Evolutionary conservation across 2,888 invertebrate genomes (phyloP).

Genomic region (Kryphioiulus occultus): DNA sequence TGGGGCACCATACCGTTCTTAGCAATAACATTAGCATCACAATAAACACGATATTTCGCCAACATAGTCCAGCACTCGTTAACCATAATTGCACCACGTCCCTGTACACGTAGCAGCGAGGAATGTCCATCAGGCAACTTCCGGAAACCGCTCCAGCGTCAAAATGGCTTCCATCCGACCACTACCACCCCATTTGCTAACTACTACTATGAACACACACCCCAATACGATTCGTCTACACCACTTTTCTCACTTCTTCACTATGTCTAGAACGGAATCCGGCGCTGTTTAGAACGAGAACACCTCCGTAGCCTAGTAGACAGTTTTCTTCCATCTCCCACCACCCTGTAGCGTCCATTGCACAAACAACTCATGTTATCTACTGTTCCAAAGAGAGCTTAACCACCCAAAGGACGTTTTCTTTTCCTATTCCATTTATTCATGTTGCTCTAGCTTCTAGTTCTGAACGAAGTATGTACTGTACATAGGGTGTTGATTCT

Average conservation of each 20-base stretch:
- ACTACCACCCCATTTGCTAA: neutral
- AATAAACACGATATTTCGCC: too few species aligned
- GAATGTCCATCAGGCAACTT: neutral
- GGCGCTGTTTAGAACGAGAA: slow-evolving; percentile 20
- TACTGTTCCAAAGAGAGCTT: neutral
- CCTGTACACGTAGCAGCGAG: too few species aligned
- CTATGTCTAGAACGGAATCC: slow-evolving; percentile 13
- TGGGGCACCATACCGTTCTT: too few species aligned
- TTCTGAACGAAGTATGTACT: slow-evolving; percentile 7
- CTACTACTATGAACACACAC: slow-evolving; percentile 8
- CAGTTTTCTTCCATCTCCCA: slow-evolving; percentile 35
- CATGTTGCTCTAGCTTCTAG: slow-evolving; percentile 4
- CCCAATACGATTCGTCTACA: slow-evolving; percentile 7
- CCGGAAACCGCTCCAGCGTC: neutral
- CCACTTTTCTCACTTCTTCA: slow-evolving; percentile 35
- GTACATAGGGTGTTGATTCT: neutral
- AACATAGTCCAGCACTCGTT: too few species aligned
- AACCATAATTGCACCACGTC: too few species aligned
- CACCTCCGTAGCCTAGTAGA: slow-evolving; percentile 10
- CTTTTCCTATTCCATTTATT: slow-evolving; percentile 16
- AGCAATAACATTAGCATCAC: too few species aligned
- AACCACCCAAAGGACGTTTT: neutral
- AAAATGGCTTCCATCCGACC: neutral
- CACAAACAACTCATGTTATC: slow-evolving; percentile 10
- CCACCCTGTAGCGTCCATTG: slow-evolving; percentile 9